phyloP scores from a whole-genome alignment of 1,140 invertebrate species.

The Marisa cornuarietis region DNA sequence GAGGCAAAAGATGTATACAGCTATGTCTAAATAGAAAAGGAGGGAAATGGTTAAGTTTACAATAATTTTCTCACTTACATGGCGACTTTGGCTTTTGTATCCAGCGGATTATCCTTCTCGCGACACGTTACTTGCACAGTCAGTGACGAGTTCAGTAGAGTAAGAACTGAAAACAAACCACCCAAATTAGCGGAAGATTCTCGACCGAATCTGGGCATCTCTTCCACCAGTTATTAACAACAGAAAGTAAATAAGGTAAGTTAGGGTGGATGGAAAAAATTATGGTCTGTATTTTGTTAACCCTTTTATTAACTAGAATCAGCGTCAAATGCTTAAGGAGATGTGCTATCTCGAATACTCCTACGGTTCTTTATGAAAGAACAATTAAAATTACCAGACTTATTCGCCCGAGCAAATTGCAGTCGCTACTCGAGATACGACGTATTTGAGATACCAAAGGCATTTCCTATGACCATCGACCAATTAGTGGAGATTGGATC shows the following conservation, averaged over 20 bases:
- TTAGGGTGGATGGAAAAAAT: not conserved
- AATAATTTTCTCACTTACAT: not conserved
- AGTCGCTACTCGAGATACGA: too few species aligned
- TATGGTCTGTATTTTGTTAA: not conserved
- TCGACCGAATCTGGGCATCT: not conserved
- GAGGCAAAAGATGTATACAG: too few species aligned
- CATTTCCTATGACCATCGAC: not conserved
- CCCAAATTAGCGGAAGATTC: not conserved
- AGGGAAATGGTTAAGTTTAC: too few species aligned
- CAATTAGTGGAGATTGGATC: too few species aligned
- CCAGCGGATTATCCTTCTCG: not conserved
- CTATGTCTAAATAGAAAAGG: too few species aligned
- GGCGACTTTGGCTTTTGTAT: not conserved
- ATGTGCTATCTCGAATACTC: too few species aligned
- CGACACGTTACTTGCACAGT: not conserved
- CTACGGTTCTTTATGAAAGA: too few species aligned
- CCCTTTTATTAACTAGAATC: too few species aligned
- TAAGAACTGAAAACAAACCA: not conserved
- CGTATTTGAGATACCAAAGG: not conserved
- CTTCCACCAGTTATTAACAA: not conserved
- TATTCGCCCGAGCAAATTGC: too few species aligned
- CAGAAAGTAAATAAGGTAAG: fast-evolving
- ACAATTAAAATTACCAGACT: too few species aligned
- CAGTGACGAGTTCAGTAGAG: not conserved
- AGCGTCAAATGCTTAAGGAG: too few species aligned